Base-by-base conservation (phyloP, 2,888 invertebrate genomes). In the Hololepta plana region DNA sequence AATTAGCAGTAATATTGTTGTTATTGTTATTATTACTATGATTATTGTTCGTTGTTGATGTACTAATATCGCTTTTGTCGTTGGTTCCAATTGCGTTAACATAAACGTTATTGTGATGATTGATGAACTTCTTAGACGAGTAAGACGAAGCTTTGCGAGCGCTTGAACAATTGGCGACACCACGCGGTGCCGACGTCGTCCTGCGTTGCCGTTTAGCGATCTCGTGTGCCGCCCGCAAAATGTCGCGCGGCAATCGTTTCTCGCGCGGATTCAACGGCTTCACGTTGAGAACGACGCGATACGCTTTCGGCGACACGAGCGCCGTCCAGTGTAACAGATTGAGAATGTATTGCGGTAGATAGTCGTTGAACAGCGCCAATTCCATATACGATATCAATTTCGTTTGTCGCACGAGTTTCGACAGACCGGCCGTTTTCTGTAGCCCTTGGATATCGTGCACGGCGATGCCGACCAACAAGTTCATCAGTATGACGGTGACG, bases 381-480 rank as follows among this genome's bases (percentile, higher is more conserved):
- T 84, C 84, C 55, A 84, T 76, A 44, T 82, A 82, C 2, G 79
- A 79, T 34, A 84, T 82, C n/a, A 84, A 51, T 53, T 84, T 81
- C 0, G 84, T 84, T 52, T 84, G 82, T 8, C 82, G 62, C 6
- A 84, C 82, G 4, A 84, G 57, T 44, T 82, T 82, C 0, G 80
- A 80, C 2, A 84, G 57, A 0, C 81, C 82, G 0, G 84, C 84
- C 0, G 82, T 82, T 59, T 82, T 82, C 38, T 81, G 73, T 8
- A 84, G 55, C 1, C 82, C 82, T 47, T 82, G 82, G 30, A 84
- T 84, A 45, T 84, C 84, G 41, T 84, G 81, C 3, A 84, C 84
- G 1, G 84, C 84, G 37, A 84, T 84, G 47, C 84, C 84, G 9
- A 84, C 81, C 1, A 84, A 57, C 1, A 84, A 54, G 53, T 84